Evolutionary conservation across 1,140 invertebrate species (phyloP), one percentile per base, ranked within the genome.

Genomic region (Scylla paramamosain): DNA sequence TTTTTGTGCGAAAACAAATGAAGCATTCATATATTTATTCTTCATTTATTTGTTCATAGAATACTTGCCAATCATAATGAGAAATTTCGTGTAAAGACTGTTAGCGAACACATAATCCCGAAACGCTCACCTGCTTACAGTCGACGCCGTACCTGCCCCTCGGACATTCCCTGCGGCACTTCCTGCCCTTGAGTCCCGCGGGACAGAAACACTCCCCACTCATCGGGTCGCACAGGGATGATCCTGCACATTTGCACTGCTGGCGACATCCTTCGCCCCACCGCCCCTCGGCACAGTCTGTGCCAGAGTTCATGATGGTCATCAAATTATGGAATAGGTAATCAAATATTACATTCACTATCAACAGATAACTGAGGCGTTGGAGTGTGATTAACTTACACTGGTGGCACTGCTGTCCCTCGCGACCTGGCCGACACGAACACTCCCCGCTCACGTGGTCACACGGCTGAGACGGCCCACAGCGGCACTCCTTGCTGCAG

Each of bases 201-300:
- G 98, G 97, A 97, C 99, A 99, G 8, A 98, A 97, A 96, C 98
- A 99, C 12, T 97, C 98, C 93, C 99, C 99, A 96, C 98, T 98
- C 4, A 98, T 96, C 0, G 98, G 98, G 90, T 98, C 98, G 97
- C 99, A 99, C 96, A 98, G 98, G 28, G 94, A 95, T 8, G 94
- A 95, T 16, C 89, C 89, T n/a, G 98, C 98, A 97, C 99, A 99
- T 84, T 98, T 97, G 96, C 99, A 99, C 20, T 97, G 97, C 77
- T 98, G 97, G 84, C 98, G 97, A 96, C 99, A 99, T 20, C 98
- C 98, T 95, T 98, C 97, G 7, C 99, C 99, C 94, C 94, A 95
- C 32, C 45, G 28, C 14, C 94, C 93, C 29, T 95, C 94, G n/a
- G 29, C 67, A 29, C 94, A 95, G 67, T 91, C 94, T 95, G 94